Conservation (phyloP, 2,888 invertebrate genomes). For the Heliothis peltigera region DNA sequence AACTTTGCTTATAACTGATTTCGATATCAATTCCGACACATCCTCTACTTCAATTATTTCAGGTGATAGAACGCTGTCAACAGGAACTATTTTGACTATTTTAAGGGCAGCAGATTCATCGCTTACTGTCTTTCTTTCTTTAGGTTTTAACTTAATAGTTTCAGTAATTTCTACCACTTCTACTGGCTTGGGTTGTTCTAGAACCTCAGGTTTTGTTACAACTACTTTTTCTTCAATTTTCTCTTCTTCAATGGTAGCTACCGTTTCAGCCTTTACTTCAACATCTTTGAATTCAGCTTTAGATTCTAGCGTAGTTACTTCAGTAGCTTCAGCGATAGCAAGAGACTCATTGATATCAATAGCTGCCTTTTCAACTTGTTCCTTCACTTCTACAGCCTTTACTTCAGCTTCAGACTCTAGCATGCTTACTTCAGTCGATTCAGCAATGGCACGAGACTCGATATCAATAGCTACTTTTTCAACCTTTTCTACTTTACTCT, state of each 20-base stretch:
- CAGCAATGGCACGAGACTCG: conserved; percentile 49
- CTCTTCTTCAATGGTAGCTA: conserved; percentile 27
- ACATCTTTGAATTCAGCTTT: conserved; percentile 39
- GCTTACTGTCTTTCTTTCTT: conserved; percentile 36
- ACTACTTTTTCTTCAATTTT: conserved; percentile 19
- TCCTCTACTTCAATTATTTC: conserved; percentile 62
- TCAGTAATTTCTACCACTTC: conserved; percentile 50
- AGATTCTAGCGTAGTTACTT: conserved; percentile 43
- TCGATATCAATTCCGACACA: conserved; percentile 40
- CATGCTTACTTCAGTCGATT: conserved; percentile 42
- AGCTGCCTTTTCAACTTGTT: conserved; percentile 58
- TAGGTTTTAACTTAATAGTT: conserved; percentile 48
- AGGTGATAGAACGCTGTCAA: conserved; percentile 51
- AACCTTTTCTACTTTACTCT: conserved; percentile 60
- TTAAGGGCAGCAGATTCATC: conserved; percentile 69
- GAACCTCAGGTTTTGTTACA: conserved; percentile 18
- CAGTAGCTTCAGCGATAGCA: conserved; percentile 39
- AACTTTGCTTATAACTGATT: conserved; percentile 37
- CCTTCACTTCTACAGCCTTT: conserved; percentile 28
- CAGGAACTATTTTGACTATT: conserved; percentile 64
- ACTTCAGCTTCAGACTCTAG: conserved; percentile 49
- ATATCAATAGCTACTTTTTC: conserved; percentile 59
- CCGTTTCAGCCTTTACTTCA: conserved; percentile 41
- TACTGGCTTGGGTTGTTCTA: conserved; percentile 38
- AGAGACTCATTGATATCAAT: conserved; percentile 58